phyloP scores from a whole-genome alignment of 2,113 vertebrate genomes.

The Cyanocitta stelleri region DNA sequence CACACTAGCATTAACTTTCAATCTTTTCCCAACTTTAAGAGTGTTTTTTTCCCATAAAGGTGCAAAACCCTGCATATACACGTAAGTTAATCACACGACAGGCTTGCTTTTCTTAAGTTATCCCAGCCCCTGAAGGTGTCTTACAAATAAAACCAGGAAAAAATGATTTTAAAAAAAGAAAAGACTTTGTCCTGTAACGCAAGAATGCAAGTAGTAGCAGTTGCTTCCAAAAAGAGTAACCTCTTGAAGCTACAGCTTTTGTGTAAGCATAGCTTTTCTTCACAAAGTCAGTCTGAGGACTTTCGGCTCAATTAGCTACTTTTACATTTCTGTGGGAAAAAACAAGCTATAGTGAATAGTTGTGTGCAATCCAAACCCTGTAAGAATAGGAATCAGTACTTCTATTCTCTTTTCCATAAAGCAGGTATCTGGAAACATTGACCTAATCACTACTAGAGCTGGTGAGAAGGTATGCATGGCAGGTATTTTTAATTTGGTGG shows the following conservation, averaged over 20 bases:
- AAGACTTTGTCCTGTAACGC: not conserved
- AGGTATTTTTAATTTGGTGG: not conserved
- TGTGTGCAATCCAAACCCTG: not conserved
- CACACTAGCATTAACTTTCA: not conserved
- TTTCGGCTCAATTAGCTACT: not conserved
- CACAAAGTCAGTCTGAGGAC: not conserved
- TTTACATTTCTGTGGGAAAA: not conserved
- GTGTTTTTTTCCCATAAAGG: not conserved
- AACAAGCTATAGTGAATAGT: not conserved
- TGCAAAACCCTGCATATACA: not conserved
- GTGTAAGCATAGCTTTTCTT: not conserved
- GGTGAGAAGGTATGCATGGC: not conserved
- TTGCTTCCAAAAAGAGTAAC: not conserved
- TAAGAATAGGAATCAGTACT: not conserved
- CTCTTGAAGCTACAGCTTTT: not conserved
- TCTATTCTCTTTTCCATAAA: not conserved
- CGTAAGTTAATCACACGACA: fast-evolving
- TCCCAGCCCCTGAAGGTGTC: not conserved
- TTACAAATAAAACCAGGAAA: not conserved
- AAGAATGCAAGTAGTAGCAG: not conserved
- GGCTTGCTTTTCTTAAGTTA: not conserved
- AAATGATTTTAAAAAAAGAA: not conserved
- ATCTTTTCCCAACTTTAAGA: not conserved
- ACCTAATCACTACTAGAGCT: not conserved
- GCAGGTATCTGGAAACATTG: not conserved